Evolutionary conservation across 2,888 invertebrate genomes (phyloP), one percentile per base, ranked within the genome.

Genomic region (Aquatica leii): DNA sequence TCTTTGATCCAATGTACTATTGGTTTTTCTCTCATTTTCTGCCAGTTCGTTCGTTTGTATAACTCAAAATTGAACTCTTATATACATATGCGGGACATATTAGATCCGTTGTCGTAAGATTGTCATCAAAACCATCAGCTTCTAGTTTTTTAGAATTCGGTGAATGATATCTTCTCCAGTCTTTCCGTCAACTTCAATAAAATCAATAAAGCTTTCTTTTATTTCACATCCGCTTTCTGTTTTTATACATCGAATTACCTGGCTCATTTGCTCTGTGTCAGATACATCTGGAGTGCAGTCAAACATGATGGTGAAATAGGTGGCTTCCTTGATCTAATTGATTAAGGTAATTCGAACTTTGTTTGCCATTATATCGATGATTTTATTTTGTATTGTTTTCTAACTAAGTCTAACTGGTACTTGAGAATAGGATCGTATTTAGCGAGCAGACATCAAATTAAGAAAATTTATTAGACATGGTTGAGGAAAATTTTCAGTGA

Each of bases 271-370:
- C 63, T 76, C 73, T 46, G 70, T 65, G 66, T 76, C 73, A 59
- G 74, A 72, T 37, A 75, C 68, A 70, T 76, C 74, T 62, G 74
- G 74, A 67, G 75, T 74, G 64, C 74, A 74, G 68, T 76, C 76
- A 59, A 76, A 73, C 68, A 72, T 74, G 51, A 76, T 71, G 15
- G 73, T 62, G 55, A 56, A 74, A 64, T 75, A 74, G 59, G 69
- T 71, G 59, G 72, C 69, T 51, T 64, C 59, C 57, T 69, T 68
- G 41, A 68, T 62, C 14, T 68, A 60, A 20, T 57, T 43, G 6
- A 63, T 21, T 59, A 71, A 67, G 6, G 40, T 55, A 21, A 57
- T 37, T 54, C 43, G 14, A 59, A 73, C 69, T 71, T 62, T 68
- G 64, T 70, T 69, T 63, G 68, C 72, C 69, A 77, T 71, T 63